Percentiles rank a stretch among this genome's conserved stretches.
Conservation (phyloP, 92 coral and sea anemone genomes). For the Porites lobata region DNA sequence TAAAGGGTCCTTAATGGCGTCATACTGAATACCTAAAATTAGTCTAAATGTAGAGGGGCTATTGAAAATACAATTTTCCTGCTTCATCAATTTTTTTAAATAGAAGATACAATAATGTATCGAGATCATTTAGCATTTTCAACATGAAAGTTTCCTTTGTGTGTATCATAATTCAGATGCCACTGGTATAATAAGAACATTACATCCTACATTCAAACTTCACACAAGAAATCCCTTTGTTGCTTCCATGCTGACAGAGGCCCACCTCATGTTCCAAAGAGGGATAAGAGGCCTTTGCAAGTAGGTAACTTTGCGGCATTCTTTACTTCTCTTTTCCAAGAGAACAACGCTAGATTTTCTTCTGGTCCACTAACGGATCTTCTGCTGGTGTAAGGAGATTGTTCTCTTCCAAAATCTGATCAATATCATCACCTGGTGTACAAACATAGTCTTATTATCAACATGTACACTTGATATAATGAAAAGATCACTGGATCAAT, state of each 20-base stretch:
- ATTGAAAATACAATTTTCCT: too few species aligned
- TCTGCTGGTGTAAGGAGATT: conserved; percentile 48
- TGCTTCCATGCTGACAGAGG: too few species aligned
- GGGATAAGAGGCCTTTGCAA: background rate
- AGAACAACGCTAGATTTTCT: background rate
- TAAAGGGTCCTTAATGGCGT: too few species aligned
- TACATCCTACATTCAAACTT: background rate
- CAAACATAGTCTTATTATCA: background rate
- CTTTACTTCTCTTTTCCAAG: background rate
- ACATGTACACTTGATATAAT: too few species aligned
- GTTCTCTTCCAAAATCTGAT: conserved; percentile 84
- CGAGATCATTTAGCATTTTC: background rate
- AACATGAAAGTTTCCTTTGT: background rate
- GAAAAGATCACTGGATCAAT: background rate
- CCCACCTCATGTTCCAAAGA: too few species aligned
- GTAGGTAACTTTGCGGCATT: background rate
- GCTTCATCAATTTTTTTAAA: background rate
- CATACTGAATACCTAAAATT: too few species aligned
- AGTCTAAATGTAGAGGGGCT: too few species aligned
- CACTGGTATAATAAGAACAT: background rate
- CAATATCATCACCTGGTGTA: conserved; percentile 71
- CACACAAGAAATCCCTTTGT: too few species aligned
- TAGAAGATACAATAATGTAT: too few species aligned
- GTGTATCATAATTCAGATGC: background rate
- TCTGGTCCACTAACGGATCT: background rate